Evolutionary conservation across 1,140 invertebrate species (phyloP).

Genomic region (Thalassaphorura encarpata): DNA sequence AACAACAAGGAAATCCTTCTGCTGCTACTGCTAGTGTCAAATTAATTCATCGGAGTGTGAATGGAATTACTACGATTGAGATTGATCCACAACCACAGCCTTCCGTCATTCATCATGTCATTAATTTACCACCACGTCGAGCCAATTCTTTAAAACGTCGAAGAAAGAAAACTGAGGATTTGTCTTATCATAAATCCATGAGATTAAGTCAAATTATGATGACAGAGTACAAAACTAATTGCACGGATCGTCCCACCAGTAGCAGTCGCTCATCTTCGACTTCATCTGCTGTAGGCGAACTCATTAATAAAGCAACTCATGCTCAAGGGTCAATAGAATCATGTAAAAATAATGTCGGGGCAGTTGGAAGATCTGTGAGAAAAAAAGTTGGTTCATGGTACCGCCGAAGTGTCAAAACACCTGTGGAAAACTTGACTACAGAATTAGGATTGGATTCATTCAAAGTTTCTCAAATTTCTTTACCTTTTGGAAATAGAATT

Average conservation of each 20-base stretch:
- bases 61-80: constrained; percentile 20
- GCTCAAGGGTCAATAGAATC: background rate
- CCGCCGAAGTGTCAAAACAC: constrained; percentile 18
- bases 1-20: too few relatives aligned
- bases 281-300: background rate
- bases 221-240: constrained; percentile 20
- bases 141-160: constrained; percentile 11
- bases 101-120: constrained; percentile 23
- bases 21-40: too few relatives aligned
- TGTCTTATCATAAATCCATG: constrained; percentile 21
- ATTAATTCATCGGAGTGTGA: constrained; percentile 4
- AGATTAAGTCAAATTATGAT: constrained; percentile 26
- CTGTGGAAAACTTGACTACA: constrained; percentile 12
- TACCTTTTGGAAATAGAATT: too few relatives aligned
- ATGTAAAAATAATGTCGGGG: constrained; percentile 9
- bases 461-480: too few relatives aligned
- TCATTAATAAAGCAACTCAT: background rate
- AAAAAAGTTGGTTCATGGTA: constrained; percentile 26
- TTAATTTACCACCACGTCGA: constrained; percentile 21
- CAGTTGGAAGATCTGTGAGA: constrained; percentile 5
- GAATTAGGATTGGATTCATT: background rate
- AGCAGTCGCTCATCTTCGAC: background rate
- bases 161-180: constrained; percentile 9
- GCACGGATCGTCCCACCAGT: background rate
- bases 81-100: constrained; percentile 11